Evolutionary conservation across 2,888 invertebrate genomes (phyloP).

Genomic region (Cryptus viduatorius): DNA sequence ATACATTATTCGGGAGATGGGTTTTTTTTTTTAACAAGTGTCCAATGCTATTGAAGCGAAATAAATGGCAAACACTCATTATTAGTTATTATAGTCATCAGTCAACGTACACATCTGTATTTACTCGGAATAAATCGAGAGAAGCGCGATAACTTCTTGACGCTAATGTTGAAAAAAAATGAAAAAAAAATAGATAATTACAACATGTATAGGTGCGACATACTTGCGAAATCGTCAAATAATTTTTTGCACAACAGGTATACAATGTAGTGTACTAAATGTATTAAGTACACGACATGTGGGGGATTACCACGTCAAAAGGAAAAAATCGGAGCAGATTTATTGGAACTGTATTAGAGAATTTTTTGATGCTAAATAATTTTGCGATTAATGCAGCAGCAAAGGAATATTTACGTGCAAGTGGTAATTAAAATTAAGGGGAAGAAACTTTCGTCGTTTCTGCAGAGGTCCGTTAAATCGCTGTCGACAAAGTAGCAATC

Average conservation of each 20-base stretch:
- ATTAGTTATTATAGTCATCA: slow-evolving; percentile 9
- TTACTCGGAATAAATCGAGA: slow-evolving; percentile 9
- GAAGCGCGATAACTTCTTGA: not conserved
- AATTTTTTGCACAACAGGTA: not conserved
- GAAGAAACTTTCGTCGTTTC: not conserved
- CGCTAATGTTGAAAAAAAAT: not conserved
- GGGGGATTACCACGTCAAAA: not conserved
- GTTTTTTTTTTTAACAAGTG: not conserved
- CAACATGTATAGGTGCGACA: not conserved
- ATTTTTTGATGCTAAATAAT: not conserved
- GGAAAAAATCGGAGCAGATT: not conserved
- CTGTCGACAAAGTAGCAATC: slow-evolving; percentile 26
- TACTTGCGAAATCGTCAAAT: not conserved
- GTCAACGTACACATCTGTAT: slow-evolving; percentile 3
- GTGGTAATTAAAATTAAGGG: no score
- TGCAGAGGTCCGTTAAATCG: slow-evolving; percentile 4
- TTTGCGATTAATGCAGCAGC: not conserved
- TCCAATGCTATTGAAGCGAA: not conserved
- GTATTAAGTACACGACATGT: not conserved
- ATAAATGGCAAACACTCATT: not conserved
- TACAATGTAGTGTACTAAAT: no score
- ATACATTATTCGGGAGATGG: not conserved
- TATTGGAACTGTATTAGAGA: not conserved
- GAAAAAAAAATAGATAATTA: not conserved
- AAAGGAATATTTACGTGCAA: no score